Evolutionary conservation across 2,113 vertebrate species (phyloP), one percentile per base, ranked within the genome.

Genomic region (Pardalotus punctatus): DNA sequence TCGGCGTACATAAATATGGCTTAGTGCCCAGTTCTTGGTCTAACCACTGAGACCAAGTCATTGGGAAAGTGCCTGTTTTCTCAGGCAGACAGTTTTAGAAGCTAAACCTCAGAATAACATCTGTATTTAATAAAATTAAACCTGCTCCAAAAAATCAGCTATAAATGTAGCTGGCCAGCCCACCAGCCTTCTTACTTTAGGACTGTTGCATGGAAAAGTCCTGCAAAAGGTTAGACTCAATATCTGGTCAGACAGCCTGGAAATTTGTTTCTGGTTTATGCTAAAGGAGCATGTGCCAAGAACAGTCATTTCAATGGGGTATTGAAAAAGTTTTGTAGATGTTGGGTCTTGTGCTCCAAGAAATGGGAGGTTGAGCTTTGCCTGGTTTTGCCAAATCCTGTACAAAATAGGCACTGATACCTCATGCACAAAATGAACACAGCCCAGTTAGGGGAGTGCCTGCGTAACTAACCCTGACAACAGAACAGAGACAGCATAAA

Each of bases 31-130:
- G 84, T 60, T 90, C 79, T 93, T 88, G 90, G 83, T 92, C 83
- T 91, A 92, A 95, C 91, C 92, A 94, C 96, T 84, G 80, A 95
- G 88, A 81, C 83, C 88, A 84, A 91, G 92, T 79, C 95, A 92
- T 88, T 96, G 96, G 94, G 96, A 96, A 95, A 94, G 70, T 47
- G 86, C 48, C 42, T 94, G 66, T 90, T 96, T 96, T 97, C 93
- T 90, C 93, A 96, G 57, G 88, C 93, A 88, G 92, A 81, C 76
- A 81, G 53, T 77, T 88, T 93, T 95, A 93, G 95, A 91, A 96
- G 42, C 74, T 85, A 86, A 92, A 95, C 91, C 87, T 61, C 76
- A 90, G 80, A 88, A 87, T 57, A 95, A 97, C 97, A 97, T 94
- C 96, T 96, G 96, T 67, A 88, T 86, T 64, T 74, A 94, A 95